Base-by-base conservation (phyloP, 2,888 invertebrate genomes). In the Uloborus plumipes region DNA sequence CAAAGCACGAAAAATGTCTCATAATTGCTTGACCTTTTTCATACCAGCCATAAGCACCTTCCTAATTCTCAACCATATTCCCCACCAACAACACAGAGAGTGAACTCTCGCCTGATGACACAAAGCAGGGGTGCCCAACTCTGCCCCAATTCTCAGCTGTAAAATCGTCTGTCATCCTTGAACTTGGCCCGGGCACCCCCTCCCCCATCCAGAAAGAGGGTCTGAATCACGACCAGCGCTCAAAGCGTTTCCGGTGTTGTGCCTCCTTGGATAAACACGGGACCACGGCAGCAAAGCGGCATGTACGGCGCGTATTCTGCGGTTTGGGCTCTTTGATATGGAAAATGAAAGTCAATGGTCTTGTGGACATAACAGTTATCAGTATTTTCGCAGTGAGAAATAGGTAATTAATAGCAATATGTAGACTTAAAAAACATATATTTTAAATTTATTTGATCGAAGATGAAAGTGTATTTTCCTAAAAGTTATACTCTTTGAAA, bases 61-160 rank as follows among this genome's bases (percentile, higher is more conserved):
- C 26, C 59, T 49, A 67, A 75, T 67, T 31, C 61, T 61, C 50
- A 66, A 66, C 59, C 66, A 75, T 66, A 11, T 39, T 39, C 7
- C 39, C 11, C 11, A 6, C 3, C 9, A 39, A 39, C 39, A 39
- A 39, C 1, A 39, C 39, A 39, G 39, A 39, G 39, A 7, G 9
- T 39, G 11, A 39, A 39, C 39, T 7, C 9, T 39, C 39, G 6
- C 9, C 39, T 11, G 39, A 39, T 61, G 39, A 39, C 51, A 74
- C 65, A 74, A 74, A 58, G 65, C 65, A 62, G 22, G 20, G 31
- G 15, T 47, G 20, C 51, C 51, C 16, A 18, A 50, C 16, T 39
- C 18, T 61, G 78, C 66, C 78, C 72, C 59, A 79, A 72, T 79
- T 79, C 78, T 72, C 78, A 79, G 78, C 77, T 78, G 70, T 64